Percentiles rank a stretch among this genome's conserved stretches.
phyloP scores from a whole-genome alignment of 53 echinoderm and acorn worm genomes.

The Glandiceps talaboti region DNA sequence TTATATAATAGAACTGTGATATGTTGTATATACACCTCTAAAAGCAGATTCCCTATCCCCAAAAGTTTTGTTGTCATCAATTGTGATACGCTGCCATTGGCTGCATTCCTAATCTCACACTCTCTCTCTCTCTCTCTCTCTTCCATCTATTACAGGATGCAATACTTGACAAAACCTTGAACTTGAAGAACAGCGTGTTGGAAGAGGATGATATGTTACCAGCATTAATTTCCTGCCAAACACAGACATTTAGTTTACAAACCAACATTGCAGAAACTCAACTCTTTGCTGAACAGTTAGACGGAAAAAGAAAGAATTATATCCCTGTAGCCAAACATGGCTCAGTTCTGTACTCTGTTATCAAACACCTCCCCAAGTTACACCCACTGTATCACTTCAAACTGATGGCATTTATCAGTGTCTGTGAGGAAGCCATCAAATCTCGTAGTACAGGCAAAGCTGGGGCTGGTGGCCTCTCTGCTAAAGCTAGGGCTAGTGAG shows the following conservation, averaged over 20 bases:
- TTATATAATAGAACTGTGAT: no score
- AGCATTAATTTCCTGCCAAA: constrained; percentile 39
- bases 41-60: no score
- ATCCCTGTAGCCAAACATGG: constrained; percentile 68
- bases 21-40: no score
- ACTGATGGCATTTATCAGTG: constrained; percentile 23
- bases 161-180: constrained; percentile 41
- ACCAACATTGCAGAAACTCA: constrained; percentile 56
- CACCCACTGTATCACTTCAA: constrained; percentile 71
- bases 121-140: neutral
- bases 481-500: constrained; percentile 70
- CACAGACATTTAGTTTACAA: constrained; percentile 36
- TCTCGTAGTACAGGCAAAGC: constrained; percentile 41
- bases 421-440: constrained; percentile 37
- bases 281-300: constrained; percentile 44
- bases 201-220: constrained; percentile 58
- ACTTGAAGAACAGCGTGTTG: constrained; percentile 57
- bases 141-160: constrained; percentile 33
- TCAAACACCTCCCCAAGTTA: constrained; percentile 31
- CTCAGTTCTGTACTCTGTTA: constrained; percentile 53
- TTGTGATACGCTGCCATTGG: neutral
- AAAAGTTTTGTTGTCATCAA: no score
- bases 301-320: constrained; percentile 40
- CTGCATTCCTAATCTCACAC: neutral
- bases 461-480: constrained; percentile 51